phyloP scores from a whole-genome alignment of 2,113 vertebrate genomes.

The Paratilapia polleni region DNA sequence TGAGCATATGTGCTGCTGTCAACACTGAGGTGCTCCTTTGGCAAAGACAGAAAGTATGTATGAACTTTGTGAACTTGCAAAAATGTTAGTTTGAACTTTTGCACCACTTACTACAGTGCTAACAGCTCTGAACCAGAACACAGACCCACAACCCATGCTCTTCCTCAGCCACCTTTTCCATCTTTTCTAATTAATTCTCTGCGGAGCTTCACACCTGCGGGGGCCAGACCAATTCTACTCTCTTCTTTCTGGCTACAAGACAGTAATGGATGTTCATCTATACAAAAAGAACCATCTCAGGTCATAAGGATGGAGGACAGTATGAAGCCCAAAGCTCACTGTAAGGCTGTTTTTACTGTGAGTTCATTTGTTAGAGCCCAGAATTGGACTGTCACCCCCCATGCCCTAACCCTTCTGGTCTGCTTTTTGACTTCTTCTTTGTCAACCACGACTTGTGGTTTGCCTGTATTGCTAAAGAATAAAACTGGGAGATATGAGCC shows the following conservation, averaged over 20 bases:
- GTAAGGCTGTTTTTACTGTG: not conserved
- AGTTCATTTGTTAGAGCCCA: slow-evolving; percentile 3
- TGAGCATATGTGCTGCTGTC: slow-evolving; percentile 51
- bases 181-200: slow-evolving; percentile 72
- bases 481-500: not conserved
- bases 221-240: slow-evolving; percentile 41
- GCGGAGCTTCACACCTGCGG: slow-evolving; percentile 56
- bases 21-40: slow-evolving; percentile 23
- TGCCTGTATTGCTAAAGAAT: not conserved
- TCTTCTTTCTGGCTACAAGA: slow-evolving; percentile 56
- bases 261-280: slow-evolving; percentile 65
- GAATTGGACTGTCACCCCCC: not conserved
- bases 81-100: slow-evolving; percentile 70
- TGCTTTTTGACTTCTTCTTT: not conserved
- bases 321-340: slow-evolving; percentile 11
- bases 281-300: slow-evolving; percentile 40
- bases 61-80: slow-evolving; percentile 69
- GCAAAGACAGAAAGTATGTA: not conserved
- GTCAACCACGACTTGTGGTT: slow-evolving; percentile 4
- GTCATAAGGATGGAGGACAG: slow-evolving; percentile 36
- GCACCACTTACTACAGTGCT: slow-evolving; percentile 34
- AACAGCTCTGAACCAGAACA: slow-evolving; percentile 52
- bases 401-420: not conserved
- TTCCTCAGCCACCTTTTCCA: slow-evolving; percentile 62
- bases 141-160: slow-evolving; percentile 20